Base-by-base conservation (phyloP, 2,113 vertebrate genomes). In the Fregata magnificens region DNA sequence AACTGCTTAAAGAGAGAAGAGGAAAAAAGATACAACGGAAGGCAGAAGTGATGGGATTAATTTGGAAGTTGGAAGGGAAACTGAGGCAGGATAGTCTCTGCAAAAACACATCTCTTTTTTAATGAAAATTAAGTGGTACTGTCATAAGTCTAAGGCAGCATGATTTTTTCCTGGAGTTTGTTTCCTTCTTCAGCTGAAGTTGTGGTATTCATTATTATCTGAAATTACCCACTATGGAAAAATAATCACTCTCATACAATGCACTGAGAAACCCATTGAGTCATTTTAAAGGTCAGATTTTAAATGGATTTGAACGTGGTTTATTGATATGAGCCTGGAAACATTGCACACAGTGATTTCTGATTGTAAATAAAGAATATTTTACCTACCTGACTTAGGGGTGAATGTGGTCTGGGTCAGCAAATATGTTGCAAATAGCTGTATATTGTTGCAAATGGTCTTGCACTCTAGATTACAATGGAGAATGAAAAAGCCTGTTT, bases 251-350 rank as follows among this genome's bases (percentile, higher is more conserved):
- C 8, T 71, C 24, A 49, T 45, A 67, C 31, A 83, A 71, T 82
- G 47, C 34, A 65, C n/a, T 84, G 84, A 86, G 65, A 95, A 90
- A 86, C 36, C 21, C 61, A 84, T 65, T 87, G 90, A 89, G 72
- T 67, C 14, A 45, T 82, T 93, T 88, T 90, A 92, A 96, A 97
- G 77, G 67, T 93, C 82, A 93, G 25, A 66, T 74, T 93, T 93
- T 80, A 28, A 92, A 88, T 67, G 4, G 20, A 77, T 90, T 96
- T 88, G 59, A 88, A 83, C 20, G 74, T 72, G 21, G 17, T 81
- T 92, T 88, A 78, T 86, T 94, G 63, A 74, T 86, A 78, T 15
- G 9, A 91, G 29, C 45, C 50, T 91, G 50, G 52, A 93, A 96
- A 72, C 26, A 38, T 65, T 91, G 52, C 26, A 71, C 29, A 16